Evolutionary conservation across 2,113 vertebrate genomes (phyloP).

Genomic region (Pyrgilauda ruficollis): DNA sequence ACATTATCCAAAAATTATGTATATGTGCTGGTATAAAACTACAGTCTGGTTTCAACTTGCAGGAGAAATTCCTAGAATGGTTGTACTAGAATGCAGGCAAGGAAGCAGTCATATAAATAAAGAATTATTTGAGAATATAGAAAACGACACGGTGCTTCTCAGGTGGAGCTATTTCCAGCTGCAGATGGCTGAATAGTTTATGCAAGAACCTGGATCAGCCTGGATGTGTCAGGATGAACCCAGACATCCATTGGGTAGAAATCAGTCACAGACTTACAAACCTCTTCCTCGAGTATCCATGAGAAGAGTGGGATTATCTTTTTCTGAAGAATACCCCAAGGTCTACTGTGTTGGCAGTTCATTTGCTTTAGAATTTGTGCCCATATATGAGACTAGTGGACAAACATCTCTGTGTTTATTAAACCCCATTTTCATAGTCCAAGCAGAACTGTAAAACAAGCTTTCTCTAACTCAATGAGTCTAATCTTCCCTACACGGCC

Average conservation of each 20-base stretch:
- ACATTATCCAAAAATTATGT: not conserved
- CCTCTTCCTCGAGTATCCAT: not conserved
- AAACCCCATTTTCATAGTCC: not conserved
- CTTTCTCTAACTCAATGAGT: not conserved
- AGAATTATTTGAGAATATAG: not conserved
- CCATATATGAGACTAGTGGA: not conserved
- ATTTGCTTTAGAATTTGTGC: not conserved
- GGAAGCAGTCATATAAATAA: not conserved
- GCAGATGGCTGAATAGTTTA: not conserved
- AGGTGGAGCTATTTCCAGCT: not conserved
- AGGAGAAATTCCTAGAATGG: not conserved
- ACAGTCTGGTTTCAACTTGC: not conserved
- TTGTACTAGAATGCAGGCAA: not conserved
- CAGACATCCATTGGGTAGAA: not conserved
- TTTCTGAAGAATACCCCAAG: not conserved
- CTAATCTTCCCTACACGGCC: not conserved
- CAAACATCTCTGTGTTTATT: not conserved
- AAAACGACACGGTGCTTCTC: not conserved
- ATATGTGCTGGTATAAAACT: not conserved
- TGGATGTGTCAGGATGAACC: not conserved
- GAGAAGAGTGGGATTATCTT: not conserved
- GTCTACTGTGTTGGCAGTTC: not conserved
- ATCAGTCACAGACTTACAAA: not conserved
- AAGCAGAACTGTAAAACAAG: not conserved
- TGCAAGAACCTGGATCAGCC: not conserved